Evolutionary conservation across 92 coral and sea anemone genomes (phyloP).

Genomic region (Nematostella vectensis): DNA sequence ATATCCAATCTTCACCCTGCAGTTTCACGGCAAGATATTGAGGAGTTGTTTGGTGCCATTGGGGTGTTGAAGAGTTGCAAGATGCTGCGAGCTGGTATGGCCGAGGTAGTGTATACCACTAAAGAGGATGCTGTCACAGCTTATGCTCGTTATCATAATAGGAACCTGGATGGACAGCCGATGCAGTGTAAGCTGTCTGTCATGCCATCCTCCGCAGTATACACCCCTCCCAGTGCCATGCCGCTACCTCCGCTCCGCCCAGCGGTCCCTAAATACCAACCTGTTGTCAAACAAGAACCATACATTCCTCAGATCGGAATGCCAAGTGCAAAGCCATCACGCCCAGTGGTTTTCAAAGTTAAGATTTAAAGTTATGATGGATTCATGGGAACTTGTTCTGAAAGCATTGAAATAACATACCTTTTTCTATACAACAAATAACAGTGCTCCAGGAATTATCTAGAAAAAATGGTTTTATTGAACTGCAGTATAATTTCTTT

Average conservation of each 20-base stretch:
- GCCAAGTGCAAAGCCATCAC: slow-evolving; percentile 7
- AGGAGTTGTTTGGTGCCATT: slow-evolving; percentile 77
- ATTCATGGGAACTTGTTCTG: too few species aligned
- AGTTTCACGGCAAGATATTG: slow-evolving; percentile 66
- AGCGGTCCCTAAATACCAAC: slow-evolving; percentile 21
- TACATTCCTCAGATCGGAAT: slow-evolving; percentile 11
- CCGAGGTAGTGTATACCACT: slow-evolving; percentile 64
- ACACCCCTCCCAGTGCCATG: slow-evolving; percentile 40
- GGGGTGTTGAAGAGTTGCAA: slow-evolving; percentile 69
- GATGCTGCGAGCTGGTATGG: slow-evolving; percentile 63
- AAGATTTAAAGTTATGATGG: slow-evolving; percentile 33
- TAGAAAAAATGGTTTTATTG: too few species aligned
- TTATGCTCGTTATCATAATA: slow-evolving; percentile 54
- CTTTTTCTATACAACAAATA: too few species aligned
- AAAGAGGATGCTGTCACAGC: slow-evolving; percentile 72
- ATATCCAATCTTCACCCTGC: slow-evolving; percentile 71
- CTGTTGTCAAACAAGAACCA: slow-evolving; percentile 8
- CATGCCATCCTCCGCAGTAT: slow-evolving; percentile 36
- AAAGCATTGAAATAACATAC: too few species aligned
- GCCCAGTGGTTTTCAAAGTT: slow-evolving; percentile 82
- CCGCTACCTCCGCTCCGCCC: slow-evolving; percentile 58
- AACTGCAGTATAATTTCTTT: too few species aligned
- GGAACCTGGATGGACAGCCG: slow-evolving; percentile 89
- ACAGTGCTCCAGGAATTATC: too few species aligned
- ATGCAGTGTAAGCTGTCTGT: slow-evolving; percentile 74